A percentile compares a stretch with the other conserved stretches of the same genome.
phyloP scores from a whole-genome alignment of 2,888 invertebrate species.

The Archips crataeganus region DNA sequence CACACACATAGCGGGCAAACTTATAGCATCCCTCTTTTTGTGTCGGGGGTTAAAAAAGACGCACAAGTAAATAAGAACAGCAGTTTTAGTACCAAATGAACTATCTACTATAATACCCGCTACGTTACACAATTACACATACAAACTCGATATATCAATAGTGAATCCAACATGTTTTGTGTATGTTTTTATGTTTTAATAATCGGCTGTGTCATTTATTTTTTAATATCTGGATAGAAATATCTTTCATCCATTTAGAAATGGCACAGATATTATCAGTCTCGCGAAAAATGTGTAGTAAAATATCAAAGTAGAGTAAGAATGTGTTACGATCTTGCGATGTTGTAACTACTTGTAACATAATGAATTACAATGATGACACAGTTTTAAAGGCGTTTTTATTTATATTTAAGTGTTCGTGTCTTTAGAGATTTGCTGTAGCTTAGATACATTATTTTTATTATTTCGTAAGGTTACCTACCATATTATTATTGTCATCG shows the following conservation, averaged over 20 bases:
- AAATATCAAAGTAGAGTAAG: neutral
- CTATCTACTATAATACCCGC: conserved; percentile 12
- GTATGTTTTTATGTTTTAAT: conserved; percentile 26
- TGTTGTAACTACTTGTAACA: neutral
- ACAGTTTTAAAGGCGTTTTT: neutral
- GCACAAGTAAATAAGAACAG: neutral
- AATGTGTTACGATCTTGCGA: neutral
- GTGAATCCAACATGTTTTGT: conserved; percentile 20
- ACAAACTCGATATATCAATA: conserved; percentile 27
- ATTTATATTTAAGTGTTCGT: neutral
- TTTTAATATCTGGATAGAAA: conserved; percentile 14
- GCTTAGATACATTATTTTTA: neutral
- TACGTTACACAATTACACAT: neutral
- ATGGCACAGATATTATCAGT: neutral
- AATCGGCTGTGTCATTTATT: conserved; percentile 24
- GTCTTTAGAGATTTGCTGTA: neutral
- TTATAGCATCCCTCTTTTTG: too few species aligned
- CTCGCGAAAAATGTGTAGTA: neutral
- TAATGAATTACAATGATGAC: neutral
- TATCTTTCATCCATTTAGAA: conserved; percentile 18
- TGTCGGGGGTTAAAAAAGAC: too few species aligned
- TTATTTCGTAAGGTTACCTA: neutral
- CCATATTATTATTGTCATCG: too few species aligned
- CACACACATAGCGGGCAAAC: too few species aligned
- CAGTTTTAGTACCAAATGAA: neutral